Percentiles rank a stretch among this genome's conserved stretches.
phyloP scores from a whole-genome alignment of 2,113 vertebrate genomes.

The Ursus arctos region DNA sequence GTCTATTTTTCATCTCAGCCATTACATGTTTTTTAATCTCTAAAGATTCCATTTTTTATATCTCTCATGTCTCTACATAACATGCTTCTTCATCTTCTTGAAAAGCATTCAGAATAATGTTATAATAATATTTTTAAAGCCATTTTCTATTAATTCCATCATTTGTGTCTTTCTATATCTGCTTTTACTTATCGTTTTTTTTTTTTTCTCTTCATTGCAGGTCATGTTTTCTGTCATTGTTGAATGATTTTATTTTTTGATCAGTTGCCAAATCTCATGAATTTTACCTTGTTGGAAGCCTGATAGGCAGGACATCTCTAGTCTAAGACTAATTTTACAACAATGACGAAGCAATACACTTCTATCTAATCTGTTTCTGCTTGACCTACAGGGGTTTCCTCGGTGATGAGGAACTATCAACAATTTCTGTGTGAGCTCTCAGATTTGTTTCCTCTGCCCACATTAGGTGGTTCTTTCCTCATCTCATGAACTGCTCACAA shows the following conservation, averaged over 20 bases:
- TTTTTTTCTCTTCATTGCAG: not conserved
- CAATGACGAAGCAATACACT: not conserved
- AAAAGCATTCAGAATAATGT: not conserved
- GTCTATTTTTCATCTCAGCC: not conserved
- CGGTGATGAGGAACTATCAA: accelerated
- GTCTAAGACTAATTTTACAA: not conserved
- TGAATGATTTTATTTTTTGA: not conserved
- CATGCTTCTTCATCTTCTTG: not conserved
- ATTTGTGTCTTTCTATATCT: not conserved
- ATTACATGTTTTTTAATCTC: not conserved
- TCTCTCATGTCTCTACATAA: not conserved
- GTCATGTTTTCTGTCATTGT: not conserved
- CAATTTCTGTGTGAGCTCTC: not conserved
- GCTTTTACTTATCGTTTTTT: not conserved
- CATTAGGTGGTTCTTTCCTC: accelerated
- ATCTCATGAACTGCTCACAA: accelerated
- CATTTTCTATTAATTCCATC: not conserved
- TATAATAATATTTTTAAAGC: not conserved
- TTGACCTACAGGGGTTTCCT: not conserved
- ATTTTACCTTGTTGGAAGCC: not conserved
- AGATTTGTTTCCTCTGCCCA: too few relatives aligned
- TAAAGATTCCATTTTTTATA: not conserved
- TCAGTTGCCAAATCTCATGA: not conserved
- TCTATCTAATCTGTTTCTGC: not conserved
- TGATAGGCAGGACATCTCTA: not conserved